These are phyloP conservation scores for Siphamia tubifer DNA, from an alignment of 2,113 vertebrate species.

Conservation along the genomic window DNA sequence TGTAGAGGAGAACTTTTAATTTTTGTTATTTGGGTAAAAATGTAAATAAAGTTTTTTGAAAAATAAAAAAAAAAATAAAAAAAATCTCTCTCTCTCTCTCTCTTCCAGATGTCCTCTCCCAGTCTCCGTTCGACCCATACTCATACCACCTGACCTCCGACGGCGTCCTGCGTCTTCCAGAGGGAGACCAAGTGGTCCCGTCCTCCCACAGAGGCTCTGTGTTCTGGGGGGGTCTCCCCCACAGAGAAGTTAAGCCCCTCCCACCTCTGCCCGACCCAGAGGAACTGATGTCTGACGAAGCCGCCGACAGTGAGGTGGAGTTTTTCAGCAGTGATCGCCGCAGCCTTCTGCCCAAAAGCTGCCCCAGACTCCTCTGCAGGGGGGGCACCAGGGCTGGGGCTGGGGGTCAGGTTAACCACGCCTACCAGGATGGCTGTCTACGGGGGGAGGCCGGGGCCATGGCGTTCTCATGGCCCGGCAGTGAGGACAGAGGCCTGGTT, in stretches of 20 bases:
- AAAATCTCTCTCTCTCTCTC: too few species aligned
- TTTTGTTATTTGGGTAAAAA: too few species aligned
- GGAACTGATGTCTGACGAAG: constrained; percentile 81
- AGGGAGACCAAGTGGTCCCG: constrained; percentile 83
- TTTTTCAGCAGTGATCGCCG: constrained; percentile 88
- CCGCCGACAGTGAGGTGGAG: constrained; percentile 90
- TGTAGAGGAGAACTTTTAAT: too few species aligned
- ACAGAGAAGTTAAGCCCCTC: constrained; percentile 85
- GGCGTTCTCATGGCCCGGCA: constrained; percentile 66
- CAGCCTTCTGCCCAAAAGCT: constrained; percentile 81
- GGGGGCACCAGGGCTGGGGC: constrained; percentile 81
- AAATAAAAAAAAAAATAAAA: too few species aligned
- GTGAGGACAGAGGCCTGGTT: constrained; percentile 22
- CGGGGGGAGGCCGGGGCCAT: neutral
- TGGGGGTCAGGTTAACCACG: constrained; percentile 89
- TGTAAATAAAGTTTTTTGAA: too few species aligned
- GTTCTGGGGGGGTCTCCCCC: constrained; percentile 75
- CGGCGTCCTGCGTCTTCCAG: constrained; percentile 42
- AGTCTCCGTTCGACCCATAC: constrained; percentile 45
- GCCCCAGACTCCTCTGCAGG: constrained; percentile 67
- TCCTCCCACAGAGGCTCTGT: constrained; percentile 83
- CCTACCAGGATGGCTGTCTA: constrained; percentile 82
- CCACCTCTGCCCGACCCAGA: constrained; percentile 87
- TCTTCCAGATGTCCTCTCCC: constrained; percentile 45
- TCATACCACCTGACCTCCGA: constrained; percentile 56